Evolutionary conservation across 1,140 invertebrate species (phyloP), one percentile per base, ranked within the genome.

Genomic region (Proales similis): DNA sequence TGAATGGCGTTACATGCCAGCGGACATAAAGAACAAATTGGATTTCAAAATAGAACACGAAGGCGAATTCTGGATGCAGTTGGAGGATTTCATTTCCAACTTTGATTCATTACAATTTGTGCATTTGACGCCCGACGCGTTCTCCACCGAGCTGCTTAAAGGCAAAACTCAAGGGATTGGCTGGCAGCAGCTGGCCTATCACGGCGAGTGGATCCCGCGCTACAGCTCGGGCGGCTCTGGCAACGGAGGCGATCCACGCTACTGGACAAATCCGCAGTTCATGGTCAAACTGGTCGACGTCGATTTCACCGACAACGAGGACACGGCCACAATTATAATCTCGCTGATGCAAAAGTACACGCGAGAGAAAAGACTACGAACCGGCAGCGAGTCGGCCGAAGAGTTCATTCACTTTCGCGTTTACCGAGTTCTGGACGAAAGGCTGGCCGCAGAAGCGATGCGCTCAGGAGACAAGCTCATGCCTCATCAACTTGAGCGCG

Each of bases 41-140:
- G 43, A 62, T 32, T 88, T 85, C 66, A 91, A 97, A 64, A 82
- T 86, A 14, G 39, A 63, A 32, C 27, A 39, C 36, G 62, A 63
- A n/a, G 62, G 62, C 1, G 62, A 63, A 45, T 63, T 63, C 53
- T 63, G 62, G 62, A 63, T 51, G 48, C 22, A 22, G 42, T 63
- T 42, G 24, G 32, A 42, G n/a, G 62, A 63, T 43, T 63, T 47
- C 39, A 33, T 43, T 0, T 26, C 9, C 20, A 39, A 39, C 19
- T 63, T 63, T 27, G 43, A 63, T 29, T 39, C 24, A 20, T 20
- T 48, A 20, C 61, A 47, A 19, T 43, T 24, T 47, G 36, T 30
- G 36, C 30, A 63, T 63, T 48, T 63, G 12, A 30, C 61, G 17
- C 61, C 61, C 4, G 61, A 63, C 11, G 26, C 51, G 2, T 57